phyloP scores from a whole-genome alignment of 2,113 vertebrate genomes.

The Coptodon bakossiorum region DNA sequence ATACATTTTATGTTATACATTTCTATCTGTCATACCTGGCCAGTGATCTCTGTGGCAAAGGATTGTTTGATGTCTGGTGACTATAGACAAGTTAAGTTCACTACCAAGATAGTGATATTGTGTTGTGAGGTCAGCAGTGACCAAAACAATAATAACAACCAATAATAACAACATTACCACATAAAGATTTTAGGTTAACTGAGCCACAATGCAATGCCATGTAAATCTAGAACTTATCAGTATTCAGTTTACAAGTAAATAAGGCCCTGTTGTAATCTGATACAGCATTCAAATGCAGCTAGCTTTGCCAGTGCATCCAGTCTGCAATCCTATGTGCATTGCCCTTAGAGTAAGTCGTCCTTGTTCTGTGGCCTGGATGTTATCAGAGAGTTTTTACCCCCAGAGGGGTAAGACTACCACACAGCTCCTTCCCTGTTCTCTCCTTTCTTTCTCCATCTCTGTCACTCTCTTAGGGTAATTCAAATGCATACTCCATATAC shows the following conservation, averaged over 20 bases:
- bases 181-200: neutral
- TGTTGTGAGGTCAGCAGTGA: neutral
- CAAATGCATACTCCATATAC: conserved; percentile 36
- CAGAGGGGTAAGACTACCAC: conserved; percentile 28
- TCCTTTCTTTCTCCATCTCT: conserved; percentile 47
- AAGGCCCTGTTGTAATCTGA: neutral
- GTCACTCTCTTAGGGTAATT: conserved; percentile 49
- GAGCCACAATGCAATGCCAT: neutral
- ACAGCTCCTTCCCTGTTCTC: conserved; percentile 6
- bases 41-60: neutral
- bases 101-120: neutral
- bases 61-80: neutral
- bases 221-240: neutral
- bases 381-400: conserved; percentile 46
- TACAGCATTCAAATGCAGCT: conserved; percentile 26
- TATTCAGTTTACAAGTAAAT: neutral
- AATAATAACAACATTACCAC: neutral
- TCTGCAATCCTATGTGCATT: conserved; percentile 5
- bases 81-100: neutral
- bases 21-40: conserved; percentile 10
- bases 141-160: neutral
- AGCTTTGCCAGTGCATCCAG: conserved; percentile 25
- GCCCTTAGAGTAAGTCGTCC: conserved; percentile 40
- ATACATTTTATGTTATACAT: neutral
- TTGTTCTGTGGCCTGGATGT: conserved; percentile 55